These are phyloP conservation scores for Datnioides undecimradiatus DNA, from an alignment of 2,113 vertebrate species.

Conservation along the genomic window DNA sequence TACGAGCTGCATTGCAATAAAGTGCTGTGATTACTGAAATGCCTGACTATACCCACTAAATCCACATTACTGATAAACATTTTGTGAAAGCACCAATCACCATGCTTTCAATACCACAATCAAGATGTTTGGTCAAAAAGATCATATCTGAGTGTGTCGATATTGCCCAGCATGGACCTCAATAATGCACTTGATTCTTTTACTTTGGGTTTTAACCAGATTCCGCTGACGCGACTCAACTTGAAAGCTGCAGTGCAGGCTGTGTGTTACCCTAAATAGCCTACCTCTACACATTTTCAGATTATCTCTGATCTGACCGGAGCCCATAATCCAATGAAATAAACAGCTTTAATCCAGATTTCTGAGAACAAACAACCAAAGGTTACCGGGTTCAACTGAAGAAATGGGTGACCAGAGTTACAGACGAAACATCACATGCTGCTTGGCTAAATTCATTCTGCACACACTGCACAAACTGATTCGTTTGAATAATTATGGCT, in stretches of 20 bases:
- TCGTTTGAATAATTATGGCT: not conserved
- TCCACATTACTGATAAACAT: too few relatives aligned
- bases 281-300: conserved; percentile 63
- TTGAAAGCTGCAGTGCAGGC: conserved; percentile 5
- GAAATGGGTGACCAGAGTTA: not conserved
- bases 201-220: not conserved
- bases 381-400: conserved; percentile 42
- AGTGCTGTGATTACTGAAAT: too few relatives aligned
- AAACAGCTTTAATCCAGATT: conserved; percentile 64
- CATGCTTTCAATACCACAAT: too few relatives aligned
- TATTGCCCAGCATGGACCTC: too few relatives aligned
- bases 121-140: too few relatives aligned
- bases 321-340: conserved; percentile 66
- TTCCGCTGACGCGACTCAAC: not conserved
- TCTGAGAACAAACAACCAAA: conserved; percentile 32
- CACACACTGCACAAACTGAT: not conserved
- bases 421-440: not conserved
- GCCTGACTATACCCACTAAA: too few relatives aligned
- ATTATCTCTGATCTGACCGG: conserved; percentile 64
- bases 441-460: not conserved
- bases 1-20: too few relatives aligned
- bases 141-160: too few relatives aligned
- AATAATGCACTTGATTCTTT: not conserved
- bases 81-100: too few relatives aligned
- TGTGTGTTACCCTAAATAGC: conserved; percentile 49